phyloP scores from a whole-genome alignment of 1,140 invertebrate species.

The Drosophila elegans region DNA sequence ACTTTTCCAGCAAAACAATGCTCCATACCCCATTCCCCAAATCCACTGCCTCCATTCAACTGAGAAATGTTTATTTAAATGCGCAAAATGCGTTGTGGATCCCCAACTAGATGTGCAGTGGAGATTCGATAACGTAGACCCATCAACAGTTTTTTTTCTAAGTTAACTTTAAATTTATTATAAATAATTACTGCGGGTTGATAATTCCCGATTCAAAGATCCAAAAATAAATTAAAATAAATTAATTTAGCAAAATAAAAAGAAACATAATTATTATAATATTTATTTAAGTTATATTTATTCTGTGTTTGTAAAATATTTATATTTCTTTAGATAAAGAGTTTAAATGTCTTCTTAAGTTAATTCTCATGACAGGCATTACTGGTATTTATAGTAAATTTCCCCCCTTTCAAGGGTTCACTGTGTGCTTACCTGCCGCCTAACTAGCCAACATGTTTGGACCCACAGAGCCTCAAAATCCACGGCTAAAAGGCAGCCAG shows the following conservation, averaged over 20 bases:
- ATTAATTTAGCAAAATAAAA: too few species aligned
- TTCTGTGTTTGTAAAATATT: too few species aligned
- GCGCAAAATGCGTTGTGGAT: constrained; percentile 73
- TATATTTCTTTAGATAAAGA: too few species aligned
- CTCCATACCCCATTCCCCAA: constrained; percentile 32
- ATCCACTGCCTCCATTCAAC: constrained; percentile 34
- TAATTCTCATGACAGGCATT: background rate
- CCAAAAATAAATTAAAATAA: too few species aligned
- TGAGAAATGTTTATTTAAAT: constrained; percentile 83
- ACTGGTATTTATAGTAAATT: background rate
- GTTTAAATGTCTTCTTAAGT: too few species aligned
- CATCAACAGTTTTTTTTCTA: too few species aligned
- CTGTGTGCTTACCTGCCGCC: constrained; percentile 48
- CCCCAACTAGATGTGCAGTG: constrained; percentile 44
- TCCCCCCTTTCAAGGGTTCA: background rate
- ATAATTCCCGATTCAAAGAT: too few species aligned
- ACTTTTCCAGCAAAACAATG: constrained; percentile 70
- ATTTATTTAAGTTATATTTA: too few species aligned
- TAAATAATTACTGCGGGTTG: too few species aligned
- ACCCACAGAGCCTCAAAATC: constrained; percentile 45
- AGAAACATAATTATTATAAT: too few species aligned
- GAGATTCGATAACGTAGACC: background rate
- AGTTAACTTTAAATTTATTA: too few species aligned
- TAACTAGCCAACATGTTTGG: constrained; percentile 75
- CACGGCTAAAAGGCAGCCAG: constrained; percentile 17